Conservation (phyloP, 2,113 vertebrate species). For the Amazona vittata region DNA sequence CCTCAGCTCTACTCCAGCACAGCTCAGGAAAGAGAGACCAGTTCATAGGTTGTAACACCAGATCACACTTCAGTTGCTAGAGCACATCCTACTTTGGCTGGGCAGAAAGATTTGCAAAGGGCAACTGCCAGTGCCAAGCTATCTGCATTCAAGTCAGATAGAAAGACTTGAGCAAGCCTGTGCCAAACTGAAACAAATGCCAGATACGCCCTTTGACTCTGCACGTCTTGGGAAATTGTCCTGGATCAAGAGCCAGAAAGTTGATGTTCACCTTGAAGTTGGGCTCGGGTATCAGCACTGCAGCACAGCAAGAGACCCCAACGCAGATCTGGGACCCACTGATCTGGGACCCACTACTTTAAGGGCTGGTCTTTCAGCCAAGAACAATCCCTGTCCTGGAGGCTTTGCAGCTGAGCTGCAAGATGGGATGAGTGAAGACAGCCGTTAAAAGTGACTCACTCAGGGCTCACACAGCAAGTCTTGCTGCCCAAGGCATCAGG, state of each 20-base stretch:
- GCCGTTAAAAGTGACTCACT: not conserved
- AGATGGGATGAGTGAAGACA: not conserved
- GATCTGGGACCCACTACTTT: not conserved
- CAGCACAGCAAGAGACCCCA: not conserved
- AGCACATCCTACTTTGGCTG: not conserved
- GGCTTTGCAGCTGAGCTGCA: not conserved
- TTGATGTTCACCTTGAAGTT: fast-evolving
- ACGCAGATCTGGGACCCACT: fast-evolving
- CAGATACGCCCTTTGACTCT: fast-evolving
- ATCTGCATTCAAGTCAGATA: not conserved
- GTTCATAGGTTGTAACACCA: not conserved
- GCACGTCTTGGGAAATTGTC: not conserved
- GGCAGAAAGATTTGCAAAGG: not conserved
- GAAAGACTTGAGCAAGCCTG: not conserved
- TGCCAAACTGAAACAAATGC: not conserved
- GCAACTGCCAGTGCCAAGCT: not conserved
- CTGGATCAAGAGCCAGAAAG: not conserved
- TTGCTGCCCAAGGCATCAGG: not conserved
- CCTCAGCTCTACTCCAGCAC: not conserved
- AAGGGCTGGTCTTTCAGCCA: not conserved
- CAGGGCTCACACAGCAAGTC: not conserved
- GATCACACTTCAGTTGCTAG: not conserved
- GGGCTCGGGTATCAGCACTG: not conserved
- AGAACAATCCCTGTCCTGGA: not conserved
- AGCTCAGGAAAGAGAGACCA: not conserved